These are phyloP conservation scores for Hippocampus mohnikei DNA, from an alignment of 2,113 vertebrate genomes.

Conservation along the genomic window DNA sequence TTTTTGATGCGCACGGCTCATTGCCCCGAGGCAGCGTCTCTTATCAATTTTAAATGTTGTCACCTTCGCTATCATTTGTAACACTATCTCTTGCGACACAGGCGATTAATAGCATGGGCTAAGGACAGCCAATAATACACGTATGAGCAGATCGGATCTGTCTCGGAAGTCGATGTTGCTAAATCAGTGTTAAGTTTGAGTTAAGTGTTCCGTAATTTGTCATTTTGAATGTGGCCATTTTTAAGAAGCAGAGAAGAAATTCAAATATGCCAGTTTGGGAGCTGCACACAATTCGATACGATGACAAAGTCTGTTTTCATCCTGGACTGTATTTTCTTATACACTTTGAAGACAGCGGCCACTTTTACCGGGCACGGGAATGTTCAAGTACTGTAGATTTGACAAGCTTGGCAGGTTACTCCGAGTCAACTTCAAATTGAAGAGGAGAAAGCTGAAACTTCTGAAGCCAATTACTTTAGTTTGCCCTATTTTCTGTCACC, in stretches of 20 bases:
- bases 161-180: background rate
- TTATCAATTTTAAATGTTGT: conserved; percentile 17
- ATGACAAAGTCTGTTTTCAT: conserved; percentile 65
- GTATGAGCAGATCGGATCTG: conserved; percentile 1
- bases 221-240: conserved; percentile 51
- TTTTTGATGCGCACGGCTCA: conserved; percentile 10
- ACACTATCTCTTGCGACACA: conserved; percentile 7
- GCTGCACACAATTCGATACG: background rate
- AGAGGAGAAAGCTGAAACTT: conserved; percentile 57
- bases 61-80: conserved; percentile 28
- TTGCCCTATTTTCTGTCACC: conserved; percentile 53
- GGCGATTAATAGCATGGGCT: conserved; percentile 12
- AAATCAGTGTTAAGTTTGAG: background rate
- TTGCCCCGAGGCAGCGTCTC: conserved; percentile 7
- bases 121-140: background rate
- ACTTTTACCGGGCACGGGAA: conserved; percentile 54
- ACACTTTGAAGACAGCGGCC: conserved; percentile 54
- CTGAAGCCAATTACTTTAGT: conserved; percentile 69
- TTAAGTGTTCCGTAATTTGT: conserved; percentile 10
- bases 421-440: conserved; percentile 48
- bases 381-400: conserved; percentile 52
- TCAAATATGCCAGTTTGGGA: background rate
- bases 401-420: conserved; percentile 71
- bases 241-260: conserved; percentile 1
- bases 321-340: conserved; percentile 53